phyloP scores from a whole-genome alignment of 2,797 vertebrate species.

The Lophura swinhoii region DNA sequence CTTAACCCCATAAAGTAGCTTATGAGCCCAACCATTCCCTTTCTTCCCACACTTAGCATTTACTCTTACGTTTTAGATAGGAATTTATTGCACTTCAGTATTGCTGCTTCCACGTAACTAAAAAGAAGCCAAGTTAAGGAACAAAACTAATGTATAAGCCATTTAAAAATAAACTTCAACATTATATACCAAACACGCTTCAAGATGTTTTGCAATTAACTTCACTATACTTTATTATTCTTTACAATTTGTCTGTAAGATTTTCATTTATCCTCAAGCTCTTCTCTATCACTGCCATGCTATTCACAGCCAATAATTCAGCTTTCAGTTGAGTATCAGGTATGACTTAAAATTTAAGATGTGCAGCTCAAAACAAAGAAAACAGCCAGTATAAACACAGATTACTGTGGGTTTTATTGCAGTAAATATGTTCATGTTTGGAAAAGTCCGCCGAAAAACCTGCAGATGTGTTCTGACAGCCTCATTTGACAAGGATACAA shows the following conservation, averaged over 20 bases:
- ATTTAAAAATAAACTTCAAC: background rate
- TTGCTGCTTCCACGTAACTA: constrained; percentile 96
- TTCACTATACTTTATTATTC: background rate
- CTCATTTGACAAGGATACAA: constrained; percentile 88
- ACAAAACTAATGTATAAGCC: background rate
- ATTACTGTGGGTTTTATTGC: background rate
- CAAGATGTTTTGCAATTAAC: background rate
- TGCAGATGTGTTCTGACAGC: background rate
- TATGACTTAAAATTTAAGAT: background rate
- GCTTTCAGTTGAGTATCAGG: background rate
- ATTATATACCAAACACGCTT: background rate
- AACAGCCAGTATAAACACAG: background rate
- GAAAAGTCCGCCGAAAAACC: background rate
- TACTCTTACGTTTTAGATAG: constrained; percentile 87
- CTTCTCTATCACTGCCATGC: background rate
- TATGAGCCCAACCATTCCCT: background rate
- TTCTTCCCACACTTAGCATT: background rate
- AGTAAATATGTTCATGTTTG: background rate
- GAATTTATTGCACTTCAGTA: constrained; percentile 96
- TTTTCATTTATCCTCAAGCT: background rate
- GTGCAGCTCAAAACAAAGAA: background rate
- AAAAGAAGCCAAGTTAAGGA: constrained; percentile 79
- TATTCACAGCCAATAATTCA: background rate
- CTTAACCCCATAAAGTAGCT: background rate
- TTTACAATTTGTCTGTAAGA: background rate